Percentiles rank a stretch among this genome's conserved stretches.
Conservation (phyloP, 2,888 invertebrate genomes). For the Cerceris rybyensis region DNA sequence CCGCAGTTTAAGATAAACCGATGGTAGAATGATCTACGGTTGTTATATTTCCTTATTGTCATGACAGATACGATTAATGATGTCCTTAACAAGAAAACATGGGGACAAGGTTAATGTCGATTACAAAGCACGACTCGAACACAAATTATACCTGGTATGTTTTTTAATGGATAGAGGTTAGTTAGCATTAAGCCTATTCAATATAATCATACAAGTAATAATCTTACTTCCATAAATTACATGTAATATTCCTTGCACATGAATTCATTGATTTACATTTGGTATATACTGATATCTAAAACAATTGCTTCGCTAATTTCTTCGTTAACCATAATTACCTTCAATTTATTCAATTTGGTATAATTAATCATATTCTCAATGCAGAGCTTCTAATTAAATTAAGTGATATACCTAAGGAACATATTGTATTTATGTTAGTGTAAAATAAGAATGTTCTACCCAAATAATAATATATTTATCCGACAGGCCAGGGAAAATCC, state of each 20-base stretch:
- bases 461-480: not conserved
- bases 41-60: slow-evolving; percentile 43
- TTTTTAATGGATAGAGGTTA: slow-evolving; percentile 51
- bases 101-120: slow-evolving; percentile 80
- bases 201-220: not conserved
- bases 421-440: not conserved
- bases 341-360: too few relatives aligned
- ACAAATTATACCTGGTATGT: slow-evolving; percentile 85
- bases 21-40: slow-evolving; percentile 47
- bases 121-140: slow-evolving; percentile 85
- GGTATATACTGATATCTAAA: too few relatives aligned
- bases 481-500: slow-evolving; percentile 89
- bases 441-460: not conserved
- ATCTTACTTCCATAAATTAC: too few relatives aligned
- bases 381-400: too few relatives aligned
- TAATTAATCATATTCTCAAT: too few relatives aligned
- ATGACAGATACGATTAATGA: slow-evolving; percentile 69
- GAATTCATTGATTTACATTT: too few relatives aligned
- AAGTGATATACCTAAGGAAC: not conserved
- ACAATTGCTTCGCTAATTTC: too few relatives aligned
- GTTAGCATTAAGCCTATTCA: slow-evolving; percentile 12
- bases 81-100: slow-evolving; percentile 76
- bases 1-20: slow-evolving; percentile 7
- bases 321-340: too few relatives aligned
- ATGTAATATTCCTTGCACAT: too few relatives aligned